A percentile compares a stretch with the other conserved stretches of the same genome.
phyloP scores from a whole-genome alignment of 53 echinoderm and acorn worm genomes.

The Antedon mediterranea region DNA sequence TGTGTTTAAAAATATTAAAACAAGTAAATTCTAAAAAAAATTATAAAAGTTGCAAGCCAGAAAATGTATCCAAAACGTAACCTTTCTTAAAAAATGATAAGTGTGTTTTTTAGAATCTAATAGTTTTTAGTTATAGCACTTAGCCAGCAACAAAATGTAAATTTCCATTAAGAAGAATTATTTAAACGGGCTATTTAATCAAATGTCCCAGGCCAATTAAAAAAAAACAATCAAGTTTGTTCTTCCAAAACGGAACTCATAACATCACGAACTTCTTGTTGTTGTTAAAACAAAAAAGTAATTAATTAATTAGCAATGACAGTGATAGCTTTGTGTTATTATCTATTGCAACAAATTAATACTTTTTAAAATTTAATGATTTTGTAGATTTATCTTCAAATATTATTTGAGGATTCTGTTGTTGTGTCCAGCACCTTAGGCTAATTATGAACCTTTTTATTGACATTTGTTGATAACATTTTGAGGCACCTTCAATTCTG shows the following conservation, averaged over 20 bases:
- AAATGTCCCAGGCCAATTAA: not conserved
- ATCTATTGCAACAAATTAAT: not conserved
- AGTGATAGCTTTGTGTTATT: not conserved
- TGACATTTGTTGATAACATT: not conserved
- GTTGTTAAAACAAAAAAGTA: not conserved
- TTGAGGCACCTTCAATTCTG: too few relatives aligned
- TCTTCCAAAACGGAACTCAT: not conserved
- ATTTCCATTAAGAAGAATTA: not conserved
- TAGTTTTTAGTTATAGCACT: too few relatives aligned
- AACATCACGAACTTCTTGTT: not conserved
- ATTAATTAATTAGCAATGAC: not conserved
- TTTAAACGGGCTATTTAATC: not conserved
- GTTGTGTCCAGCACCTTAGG: not conserved
- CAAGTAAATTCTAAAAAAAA: not conserved
- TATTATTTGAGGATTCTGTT: not conserved
- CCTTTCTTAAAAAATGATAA: not conserved
- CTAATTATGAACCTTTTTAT: not conserved
- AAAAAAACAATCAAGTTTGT: not conserved
- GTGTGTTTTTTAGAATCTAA: too few relatives aligned
- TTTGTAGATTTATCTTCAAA: not conserved
- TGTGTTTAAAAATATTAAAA: too few relatives aligned
- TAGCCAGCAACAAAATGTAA: not conserved
- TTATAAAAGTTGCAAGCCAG: too few relatives aligned
- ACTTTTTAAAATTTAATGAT: not conserved
- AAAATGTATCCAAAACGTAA: not conserved